Conservation (phyloP, 2,888 invertebrate genomes). For the Drosophila infuscata region DNA sequence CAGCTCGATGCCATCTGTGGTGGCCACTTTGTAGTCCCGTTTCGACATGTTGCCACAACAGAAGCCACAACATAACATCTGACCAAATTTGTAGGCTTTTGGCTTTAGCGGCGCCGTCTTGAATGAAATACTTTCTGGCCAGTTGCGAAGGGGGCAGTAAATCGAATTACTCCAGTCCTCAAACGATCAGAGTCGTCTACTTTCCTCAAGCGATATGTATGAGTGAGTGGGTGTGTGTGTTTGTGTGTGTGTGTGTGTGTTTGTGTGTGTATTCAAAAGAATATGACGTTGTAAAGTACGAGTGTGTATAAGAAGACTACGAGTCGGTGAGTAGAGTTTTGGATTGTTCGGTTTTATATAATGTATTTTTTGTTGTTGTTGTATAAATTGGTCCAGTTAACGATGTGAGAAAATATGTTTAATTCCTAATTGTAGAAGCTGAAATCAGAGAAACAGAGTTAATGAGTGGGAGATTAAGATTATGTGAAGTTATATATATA, state of each 20-base stretch:
- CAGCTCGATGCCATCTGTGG: constrained; percentile 84
- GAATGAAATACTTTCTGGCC: constrained; percentile 33
- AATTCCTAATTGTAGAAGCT: constrained; percentile 41
- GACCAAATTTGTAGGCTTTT: constrained; percentile 77
- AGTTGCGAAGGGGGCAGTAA: constrained; percentile 16
- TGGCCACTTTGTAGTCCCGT: constrained; percentile 85
- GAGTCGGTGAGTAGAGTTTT: constrained; percentile 69
- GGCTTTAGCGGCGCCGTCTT: constrained; percentile 75
- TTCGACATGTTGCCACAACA: constrained; percentile 85
- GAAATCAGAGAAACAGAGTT: constrained; percentile 2
- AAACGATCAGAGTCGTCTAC: constrained; percentile 5
- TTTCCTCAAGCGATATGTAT: constrained; percentile 33
- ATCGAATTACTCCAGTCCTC: neutral
- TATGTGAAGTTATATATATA: neutral
- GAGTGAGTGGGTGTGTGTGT: neutral
- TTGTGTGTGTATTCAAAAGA: constrained; percentile 45
- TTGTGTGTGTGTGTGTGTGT: constrained; percentile 24
- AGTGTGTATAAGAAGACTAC: constrained; percentile 37
- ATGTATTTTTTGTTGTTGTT: constrained; percentile 16
- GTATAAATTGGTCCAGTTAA: constrained; percentile 74
- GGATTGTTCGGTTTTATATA: constrained; percentile 51
- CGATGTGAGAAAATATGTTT: constrained; percentile 44
- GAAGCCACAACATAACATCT: constrained; percentile 85
- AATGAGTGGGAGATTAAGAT: neutral
- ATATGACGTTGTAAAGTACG: constrained; percentile 40